Evolutionary conservation across 1,140 invertebrate species (phyloP), one percentile per base, ranked within the genome.

Genomic region (Drosophila murphyi): DNA sequence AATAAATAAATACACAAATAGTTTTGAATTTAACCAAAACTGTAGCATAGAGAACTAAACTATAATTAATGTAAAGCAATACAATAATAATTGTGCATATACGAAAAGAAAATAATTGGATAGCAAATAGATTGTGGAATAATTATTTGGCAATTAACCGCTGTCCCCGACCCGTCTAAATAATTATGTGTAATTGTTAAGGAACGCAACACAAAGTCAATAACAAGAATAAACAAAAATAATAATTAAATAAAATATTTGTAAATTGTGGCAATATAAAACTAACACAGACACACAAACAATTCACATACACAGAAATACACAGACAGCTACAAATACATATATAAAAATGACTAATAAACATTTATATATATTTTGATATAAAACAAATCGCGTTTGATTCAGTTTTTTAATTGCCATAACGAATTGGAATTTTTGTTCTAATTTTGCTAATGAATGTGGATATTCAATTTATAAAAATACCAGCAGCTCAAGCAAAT

Each of bases 311-410:
- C 32, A 64, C 12, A 41, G 20, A 35, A 35, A 48, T 43, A 64
- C 39, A 61, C 43, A 63, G 31, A 71, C 29, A 68, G 12, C 34
- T 12, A 65, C n/a, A 45, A 20, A 20, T 45, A 20, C 6, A 61
- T 41, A 60, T 68, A 59, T 52, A 70, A 76, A 79, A 82, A 83
- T 83, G 72, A 80, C 82, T 85, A 85, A 82, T 83, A 85, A 72
- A 76, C 63, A 75, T 85, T 70, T 76, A 64, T 83, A 77, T 75
- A 80, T 80, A 50, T 81, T 76, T 69, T 79, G 60, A 85, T 80
- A 86, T 74, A 74, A 74, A 61, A 43, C 29, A 50, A 50, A 29
- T 3, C n/a, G 72, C 37, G 56, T 70, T 74, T 74, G 52, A 54
- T 62, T 60, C 43, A 35, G 5, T n/a, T 43, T 74, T 69, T 70